Evolutionary conservation across 2,888 invertebrate genomes (phyloP), one percentile per base, ranked within the genome.

Genomic region (Heliconius erato): DNA sequence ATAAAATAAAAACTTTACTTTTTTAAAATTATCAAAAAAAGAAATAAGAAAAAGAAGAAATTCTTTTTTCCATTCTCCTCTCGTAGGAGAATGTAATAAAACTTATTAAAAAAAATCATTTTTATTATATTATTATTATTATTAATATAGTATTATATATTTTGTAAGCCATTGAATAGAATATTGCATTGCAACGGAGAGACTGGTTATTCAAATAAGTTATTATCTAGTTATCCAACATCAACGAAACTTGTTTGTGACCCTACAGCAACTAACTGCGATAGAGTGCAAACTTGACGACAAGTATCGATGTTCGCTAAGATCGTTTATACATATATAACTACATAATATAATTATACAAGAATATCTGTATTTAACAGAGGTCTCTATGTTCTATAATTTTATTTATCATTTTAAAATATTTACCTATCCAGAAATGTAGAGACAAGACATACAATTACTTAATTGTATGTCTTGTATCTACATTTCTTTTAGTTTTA

Each of bases 231-330:
- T 87, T 83, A 85, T 83, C 82, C 82, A 85, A 80, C 81, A 85
- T 87, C 86, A 85, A 84, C 79, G 86, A 89, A 89, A 87, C 87
- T 85, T 81, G 87, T 88, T 88, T 87, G 86, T 84, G 85, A 84
- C 59, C 67, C 59, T 63, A 44, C 2, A n/a, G 59, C 9, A 32
- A 59, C 54, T 69, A 16, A 65, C 67, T 81, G 54, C 68, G 68
- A 74, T 78, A 79, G 63, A 78, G 69, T 83, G 80, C 74, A 79
- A 81, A 82, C 71, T 69, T 71, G 49, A 35, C 63, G 40, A 76
- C 40, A 71, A 40, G 26, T 49, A 63, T 72, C 26, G n/a, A 77
- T 78, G 49, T 78, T 40, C 23, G 2, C 12, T 78, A 59, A 78
- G 65, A 77, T 77, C 59, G 26, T 67, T 67, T 44, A 78, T 40